Conservation (phyloP, 2,797 vertebrate species). For the Sorex maritimensis region DNA sequence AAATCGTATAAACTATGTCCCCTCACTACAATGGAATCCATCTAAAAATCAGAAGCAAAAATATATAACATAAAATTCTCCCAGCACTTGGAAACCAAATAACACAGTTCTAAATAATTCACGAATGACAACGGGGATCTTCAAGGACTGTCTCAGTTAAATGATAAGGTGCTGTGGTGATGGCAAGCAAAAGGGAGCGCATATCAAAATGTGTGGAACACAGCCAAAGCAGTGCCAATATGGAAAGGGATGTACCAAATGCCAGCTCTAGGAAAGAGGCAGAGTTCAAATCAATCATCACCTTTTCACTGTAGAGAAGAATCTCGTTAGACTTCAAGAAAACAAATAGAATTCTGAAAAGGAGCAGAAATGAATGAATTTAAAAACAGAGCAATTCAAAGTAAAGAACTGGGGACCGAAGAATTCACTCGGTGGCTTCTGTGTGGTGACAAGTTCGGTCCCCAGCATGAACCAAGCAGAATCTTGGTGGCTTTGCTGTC, state of each 20-base stretch:
- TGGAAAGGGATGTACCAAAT: background rate
- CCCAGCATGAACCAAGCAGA: too few species aligned
- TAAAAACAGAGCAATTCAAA: constrained; percentile 1
- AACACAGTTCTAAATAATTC: constrained; percentile 34
- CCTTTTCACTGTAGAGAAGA: background rate
- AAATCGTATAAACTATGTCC: background rate
- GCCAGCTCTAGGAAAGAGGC: background rate
- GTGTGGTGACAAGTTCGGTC: too few species aligned
- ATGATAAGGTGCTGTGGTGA: background rate
- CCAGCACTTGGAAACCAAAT: constrained; percentile 4
- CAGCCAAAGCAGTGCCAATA: background rate
- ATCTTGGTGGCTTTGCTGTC: too few species aligned
- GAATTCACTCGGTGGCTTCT: too few species aligned
- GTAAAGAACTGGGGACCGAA: too few species aligned
- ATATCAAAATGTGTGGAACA: background rate
- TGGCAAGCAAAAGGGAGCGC: background rate
- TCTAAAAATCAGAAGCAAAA: constrained; percentile 29
- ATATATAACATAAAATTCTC: constrained; percentile 12
- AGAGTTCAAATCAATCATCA: background rate
- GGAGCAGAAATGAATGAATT: constrained; percentile 9
- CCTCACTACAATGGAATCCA: background rate
- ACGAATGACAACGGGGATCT: constrained; percentile 1
- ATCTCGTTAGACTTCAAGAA: constrained; percentile 40
- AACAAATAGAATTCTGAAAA: background rate
- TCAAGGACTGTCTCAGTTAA: background rate